These are phyloP conservation scores for Omphaloscelis lunosa DNA, from an alignment of 2,888 invertebrate species.

Conservation along the genomic window DNA sequence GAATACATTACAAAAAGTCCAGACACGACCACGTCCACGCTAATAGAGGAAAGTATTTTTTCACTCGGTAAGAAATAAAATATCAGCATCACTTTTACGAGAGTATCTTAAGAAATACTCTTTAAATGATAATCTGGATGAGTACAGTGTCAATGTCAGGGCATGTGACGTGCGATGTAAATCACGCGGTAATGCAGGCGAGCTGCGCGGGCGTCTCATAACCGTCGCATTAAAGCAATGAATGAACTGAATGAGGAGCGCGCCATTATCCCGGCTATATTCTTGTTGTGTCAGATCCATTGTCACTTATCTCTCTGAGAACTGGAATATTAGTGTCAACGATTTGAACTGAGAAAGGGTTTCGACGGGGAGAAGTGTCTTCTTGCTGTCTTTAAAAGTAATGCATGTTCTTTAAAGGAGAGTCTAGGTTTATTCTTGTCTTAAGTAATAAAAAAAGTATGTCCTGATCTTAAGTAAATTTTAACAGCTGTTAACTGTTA, in stretches of 20 bases:
- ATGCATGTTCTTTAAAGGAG: not conserved
- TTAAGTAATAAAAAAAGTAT: too few relatives aligned
- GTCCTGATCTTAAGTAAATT: not conserved
- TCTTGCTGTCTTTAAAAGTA: conserved; percentile 1
- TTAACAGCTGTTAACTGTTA: conserved; percentile 1
- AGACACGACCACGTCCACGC: conserved; percentile 15
- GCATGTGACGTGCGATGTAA: conserved; percentile 59
- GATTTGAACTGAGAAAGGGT: conserved; percentile 22
- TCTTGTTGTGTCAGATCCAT: conserved; percentile 75
- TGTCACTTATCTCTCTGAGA: conserved; percentile 68
- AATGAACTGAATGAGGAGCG: conserved; percentile 70
- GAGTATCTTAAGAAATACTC: conserved; percentile 34
- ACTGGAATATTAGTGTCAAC: conserved; percentile 47
- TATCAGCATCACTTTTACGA: conserved; percentile 26
- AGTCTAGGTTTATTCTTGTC: conserved; percentile 4
- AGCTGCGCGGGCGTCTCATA: conserved; percentile 72
- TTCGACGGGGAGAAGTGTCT: conserved; percentile 8
- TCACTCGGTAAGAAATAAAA: conserved; percentile 11
- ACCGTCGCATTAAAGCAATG: conserved; percentile 72
- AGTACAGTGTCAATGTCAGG: conserved; percentile 60
- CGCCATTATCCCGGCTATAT: conserved; percentile 75
- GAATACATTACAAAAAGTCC: conserved; percentile 48
- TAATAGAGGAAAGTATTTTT: conserved; percentile 8
- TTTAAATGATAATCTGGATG: conserved; percentile 40
- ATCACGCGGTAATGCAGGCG: conserved; percentile 58